Evolutionary conservation across 2,888 invertebrate species (phyloP).

Genomic region (Diadegma fenestrale): DNA sequence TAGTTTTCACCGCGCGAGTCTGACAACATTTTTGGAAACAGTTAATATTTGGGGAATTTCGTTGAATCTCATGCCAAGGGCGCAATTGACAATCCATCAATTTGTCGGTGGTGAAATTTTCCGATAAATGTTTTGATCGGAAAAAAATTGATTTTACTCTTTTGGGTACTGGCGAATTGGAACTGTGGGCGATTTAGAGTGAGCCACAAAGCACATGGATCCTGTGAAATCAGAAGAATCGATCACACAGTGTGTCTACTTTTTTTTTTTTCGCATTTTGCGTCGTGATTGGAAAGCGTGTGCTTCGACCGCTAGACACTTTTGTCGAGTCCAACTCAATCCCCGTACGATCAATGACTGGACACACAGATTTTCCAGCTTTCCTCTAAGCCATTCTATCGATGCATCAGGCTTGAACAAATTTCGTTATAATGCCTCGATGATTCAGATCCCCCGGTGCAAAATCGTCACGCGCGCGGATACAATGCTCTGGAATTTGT

Average conservation of each 20-base stretch:
- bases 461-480: neutral
- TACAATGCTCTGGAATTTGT: neutral
- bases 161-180: constrained; percentile 10
- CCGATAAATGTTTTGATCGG: neutral
- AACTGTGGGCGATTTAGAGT: neutral
- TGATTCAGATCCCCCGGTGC: neutral
- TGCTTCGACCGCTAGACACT: constrained; percentile 55
- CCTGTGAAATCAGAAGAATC: constrained; percentile 37
- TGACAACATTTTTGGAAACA: neutral
- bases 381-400: neutral
- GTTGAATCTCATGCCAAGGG: neutral
- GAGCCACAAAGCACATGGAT: constrained; percentile 31
- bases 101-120: neutral
- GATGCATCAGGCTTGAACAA: constrained; percentile 18
- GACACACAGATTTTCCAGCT: constrained; percentile 30
- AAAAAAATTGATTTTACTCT: constrained; percentile 17
- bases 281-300: constrained; percentile 63
- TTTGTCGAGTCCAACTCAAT: constrained; percentile 57
- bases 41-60: neutral
- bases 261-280: constrained; percentile 29
- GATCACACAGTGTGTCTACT: constrained; percentile 35
- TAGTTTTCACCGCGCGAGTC: neutral
- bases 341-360: constrained; percentile 54
- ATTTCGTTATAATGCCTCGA: constrained; percentile 18
- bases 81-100: neutral